Evolutionary conservation across 2,888 invertebrate species (phyloP).

Genomic region (Plagiodera versicolora): DNA sequence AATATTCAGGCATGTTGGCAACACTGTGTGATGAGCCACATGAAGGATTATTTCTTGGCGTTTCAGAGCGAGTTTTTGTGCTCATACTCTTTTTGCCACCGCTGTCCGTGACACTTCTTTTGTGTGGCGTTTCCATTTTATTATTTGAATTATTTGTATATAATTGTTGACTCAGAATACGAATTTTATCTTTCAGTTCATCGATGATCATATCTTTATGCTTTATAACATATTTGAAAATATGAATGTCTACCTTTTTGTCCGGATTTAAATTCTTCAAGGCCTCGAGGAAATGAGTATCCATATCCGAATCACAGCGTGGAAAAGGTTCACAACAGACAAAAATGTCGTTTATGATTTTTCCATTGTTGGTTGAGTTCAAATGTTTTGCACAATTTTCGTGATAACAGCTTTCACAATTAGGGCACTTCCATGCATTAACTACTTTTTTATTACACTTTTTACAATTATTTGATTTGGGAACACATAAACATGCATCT

Average conservation of each 20-base stretch:
- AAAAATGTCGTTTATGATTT: background rate
- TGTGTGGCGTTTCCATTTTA: background rate
- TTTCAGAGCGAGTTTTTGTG: background rate
- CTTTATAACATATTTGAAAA: background rate
- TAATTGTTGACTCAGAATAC: background rate
- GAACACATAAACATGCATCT: too few relatives aligned
- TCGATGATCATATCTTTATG: background rate
- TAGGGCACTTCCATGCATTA: background rate
- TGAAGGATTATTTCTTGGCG: too few relatives aligned
- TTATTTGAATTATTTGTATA: too few relatives aligned
- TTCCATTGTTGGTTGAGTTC: background rate
- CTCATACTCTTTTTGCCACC: background rate
- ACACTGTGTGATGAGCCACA: background rate
- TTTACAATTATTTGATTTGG: conserved; percentile 1
- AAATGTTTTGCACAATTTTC: background rate
- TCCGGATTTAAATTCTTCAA: background rate
- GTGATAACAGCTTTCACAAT: background rate
- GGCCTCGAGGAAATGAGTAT: background rate
- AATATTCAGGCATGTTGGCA: background rate
- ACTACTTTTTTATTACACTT: conserved; percentile 2
- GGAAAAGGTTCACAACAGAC: background rate
- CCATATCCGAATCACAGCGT: background rate
- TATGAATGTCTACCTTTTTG: background rate
- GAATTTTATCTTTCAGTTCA: background rate
- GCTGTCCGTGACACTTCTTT: background rate